Evolutionary conservation across 2,888 invertebrate species (phyloP).

Genomic region (Dicycla oo): DNA sequence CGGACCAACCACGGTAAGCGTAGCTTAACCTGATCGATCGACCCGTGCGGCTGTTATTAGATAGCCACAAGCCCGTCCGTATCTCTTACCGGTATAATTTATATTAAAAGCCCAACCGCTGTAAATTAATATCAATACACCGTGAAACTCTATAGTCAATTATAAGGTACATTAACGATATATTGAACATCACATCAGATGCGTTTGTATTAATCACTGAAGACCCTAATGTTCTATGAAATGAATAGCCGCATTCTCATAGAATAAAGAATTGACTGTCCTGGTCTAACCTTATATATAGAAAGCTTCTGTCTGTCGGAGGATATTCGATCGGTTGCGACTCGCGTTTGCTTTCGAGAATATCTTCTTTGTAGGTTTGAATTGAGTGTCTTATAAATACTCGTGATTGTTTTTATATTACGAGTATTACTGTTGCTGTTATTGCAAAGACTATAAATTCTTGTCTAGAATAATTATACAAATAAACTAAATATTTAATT

Average conservation of each 20-base stretch:
- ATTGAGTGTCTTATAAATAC: constrained; percentile 10
- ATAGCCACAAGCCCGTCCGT: no score
- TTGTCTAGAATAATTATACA: neutral
- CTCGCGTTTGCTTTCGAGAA: neutral
- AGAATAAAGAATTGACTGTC: constrained; percentile 43
- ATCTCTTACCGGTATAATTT: no score
- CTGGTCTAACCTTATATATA: constrained; percentile 7
- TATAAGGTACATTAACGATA: constrained; percentile 27
- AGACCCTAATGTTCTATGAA: constrained; percentile 34
- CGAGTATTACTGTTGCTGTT: neutral
- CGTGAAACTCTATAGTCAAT: constrained; percentile 8
- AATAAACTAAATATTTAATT: neutral
- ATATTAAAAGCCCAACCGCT: neutral
- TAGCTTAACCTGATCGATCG: no score
- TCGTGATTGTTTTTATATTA: no score
- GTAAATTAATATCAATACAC: constrained; percentile 17
- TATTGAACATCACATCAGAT: constrained; percentile 18
- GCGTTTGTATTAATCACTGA: constrained; percentile 24
- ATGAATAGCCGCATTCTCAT: constrained; percentile 32
- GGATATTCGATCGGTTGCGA: constrained; percentile 22
- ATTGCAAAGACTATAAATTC: neutral
- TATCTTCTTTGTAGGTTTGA: constrained; percentile 1
- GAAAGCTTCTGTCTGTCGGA: constrained; percentile 22
- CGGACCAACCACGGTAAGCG: no score
- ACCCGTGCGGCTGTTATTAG: no score